Conservation (phyloP, 2,888 invertebrate genomes). For the Junonia oenone region DNA sequence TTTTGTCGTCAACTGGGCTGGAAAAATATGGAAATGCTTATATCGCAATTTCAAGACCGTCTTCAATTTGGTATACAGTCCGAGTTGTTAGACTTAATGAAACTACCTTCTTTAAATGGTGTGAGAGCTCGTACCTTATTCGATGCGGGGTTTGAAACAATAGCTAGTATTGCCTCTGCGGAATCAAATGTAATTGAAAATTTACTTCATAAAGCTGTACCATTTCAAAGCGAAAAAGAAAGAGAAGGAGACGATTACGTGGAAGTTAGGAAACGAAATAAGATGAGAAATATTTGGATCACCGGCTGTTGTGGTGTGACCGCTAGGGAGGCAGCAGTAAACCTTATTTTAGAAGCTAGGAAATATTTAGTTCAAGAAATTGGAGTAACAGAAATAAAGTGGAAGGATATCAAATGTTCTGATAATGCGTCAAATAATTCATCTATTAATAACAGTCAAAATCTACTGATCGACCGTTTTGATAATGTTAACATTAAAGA, state of each 20-base stretch:
- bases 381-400: conserved; percentile 84
- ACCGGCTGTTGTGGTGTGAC: conserved; percentile 90
- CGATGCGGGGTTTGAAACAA: conserved; percentile 87
- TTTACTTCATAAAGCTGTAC: conserved; percentile 86
- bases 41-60: conserved; percentile 95
- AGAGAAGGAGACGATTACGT: conserved; percentile 83
- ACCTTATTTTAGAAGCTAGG: conserved; percentile 89
- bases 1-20: conserved; percentile 96
- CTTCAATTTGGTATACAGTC: conserved; percentile 95
- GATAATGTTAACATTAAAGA: neutral
- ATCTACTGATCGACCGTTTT: neutral
- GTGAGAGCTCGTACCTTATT: conserved; percentile 90
- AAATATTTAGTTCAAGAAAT: conserved; percentile 85
- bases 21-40: conserved; percentile 92
- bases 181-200: conserved; percentile 85
- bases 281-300: conserved; percentile 86
- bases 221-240: conserved; percentile 91
- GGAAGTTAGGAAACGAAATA: conserved; percentile 83
- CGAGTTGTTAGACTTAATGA: conserved; percentile 94
- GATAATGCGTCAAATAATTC: conserved; percentile 14
- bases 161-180: conserved; percentile 89
- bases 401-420: conserved; percentile 62
- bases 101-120: conserved; percentile 89
- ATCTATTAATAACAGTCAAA: neutral
- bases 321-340: conserved; percentile 88